Evolutionary conservation across 2,888 invertebrate genomes (phyloP), one percentile per base, ranked within the genome.

Genomic region (Boloria euphrosyne): DNA sequence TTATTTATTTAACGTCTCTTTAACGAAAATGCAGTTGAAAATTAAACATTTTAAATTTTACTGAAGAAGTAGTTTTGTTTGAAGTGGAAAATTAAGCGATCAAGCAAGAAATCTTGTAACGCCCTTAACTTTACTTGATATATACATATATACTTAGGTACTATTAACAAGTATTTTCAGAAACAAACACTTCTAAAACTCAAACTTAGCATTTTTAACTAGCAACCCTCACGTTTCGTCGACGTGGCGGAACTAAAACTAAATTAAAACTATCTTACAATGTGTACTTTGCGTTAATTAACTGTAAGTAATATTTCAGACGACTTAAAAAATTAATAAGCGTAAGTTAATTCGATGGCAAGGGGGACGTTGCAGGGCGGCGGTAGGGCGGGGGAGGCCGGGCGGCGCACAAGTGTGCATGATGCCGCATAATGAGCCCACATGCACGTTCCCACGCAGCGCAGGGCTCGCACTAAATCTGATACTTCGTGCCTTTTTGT

Each of bases 361-460:
- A 4, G 4, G 31, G n/a, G 18, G 38, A 53, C 31, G 16, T 22
- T 43, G 1, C 7, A 17, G 14, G 10, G 7, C 43, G 52, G 31
- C n/a, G 61, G n/a, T 46, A 0, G 27, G 31, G 46, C n/a, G 44
- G 49, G 7, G 5, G 49, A 7, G 18, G n/a, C 13, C n/a, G 53
- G 13, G 44, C 16, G 27, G 46, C 46, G 43, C 57, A 52, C 66
- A 58, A 65, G 68, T 68, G 65, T 50, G 66, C 68, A 62, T 60
- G 68, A 54, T 59, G 62, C 50, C 62, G 66, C 66, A 68, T 68
- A 66, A 68, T 68, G 68, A 66, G 66, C 68, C 62, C 68, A 62
- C 62, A 68, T 68, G 68, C 66, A 55, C 46, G 66, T 68, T 68
- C 68, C 68, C 68, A 68, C 68, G 65, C 57, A 52, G 55, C 38